Base-by-base conservation (phyloP, 2,888 invertebrate species). In the Autographa pulchrina region DNA sequence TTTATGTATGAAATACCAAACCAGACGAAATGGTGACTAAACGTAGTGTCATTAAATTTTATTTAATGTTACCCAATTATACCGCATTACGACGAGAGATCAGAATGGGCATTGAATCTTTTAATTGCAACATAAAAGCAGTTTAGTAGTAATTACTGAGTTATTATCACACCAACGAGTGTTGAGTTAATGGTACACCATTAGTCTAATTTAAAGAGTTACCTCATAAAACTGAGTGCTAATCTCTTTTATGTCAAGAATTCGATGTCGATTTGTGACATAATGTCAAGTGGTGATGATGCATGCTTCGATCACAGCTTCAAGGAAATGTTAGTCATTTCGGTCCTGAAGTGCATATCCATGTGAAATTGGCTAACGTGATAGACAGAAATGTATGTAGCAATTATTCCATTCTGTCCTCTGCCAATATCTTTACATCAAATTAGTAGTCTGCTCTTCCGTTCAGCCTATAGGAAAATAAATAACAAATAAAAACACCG, bases 121-220 rank as follows among this genome's bases (percentile, higher is more conserved):
- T 73, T 81, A 64, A 81, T 68, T 59, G 62, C 66, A 38, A 38
- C 70, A 72, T 83, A 72, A 81, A 72, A 79, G 68, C 69, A 59
- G 52, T 81, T 81, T 81, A 78, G 68, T 76, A 41, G 65, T 60
- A 70, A 64, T 82, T 70, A 82, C 81, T 75, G 74, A 84, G 84
- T 66, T 62, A 75, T 79, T 70, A 74, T 76, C 62, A 71, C 76
- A 74, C 71, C 59, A 38, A 6, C 48, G 69, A 77, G 82, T 82
- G 82, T 77, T 81, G 66, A 38, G 58, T 73, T 70, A 64, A 60
- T 62, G 52, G 48, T 58, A 60, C 18, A 68, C 65, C 63, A 80
- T 80, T 76, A 76, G 65, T 65, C 52, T 63, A 43, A 80, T 77
- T 80, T 68, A 64, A 76, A 76, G 43, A 41, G 48, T 61, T 59